These are phyloP conservation scores for Pyrocephalus nanus DNA, from an alignment of 2,797 vertebrate species.

Conservation along the genomic window DNA sequence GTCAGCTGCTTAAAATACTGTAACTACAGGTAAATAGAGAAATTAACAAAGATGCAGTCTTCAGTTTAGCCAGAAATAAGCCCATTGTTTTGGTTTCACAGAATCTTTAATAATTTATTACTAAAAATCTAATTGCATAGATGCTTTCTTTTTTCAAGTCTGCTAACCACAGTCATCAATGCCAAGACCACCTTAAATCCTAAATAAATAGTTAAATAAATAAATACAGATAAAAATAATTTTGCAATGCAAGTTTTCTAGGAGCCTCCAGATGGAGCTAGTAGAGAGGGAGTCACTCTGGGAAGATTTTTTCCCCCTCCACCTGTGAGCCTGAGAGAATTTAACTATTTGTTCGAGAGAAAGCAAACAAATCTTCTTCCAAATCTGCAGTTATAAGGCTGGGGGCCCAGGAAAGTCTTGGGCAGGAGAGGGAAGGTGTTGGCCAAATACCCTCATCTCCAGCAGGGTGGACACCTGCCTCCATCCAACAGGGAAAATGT, in stretches of 20 bases:
- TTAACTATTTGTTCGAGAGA: not conserved
- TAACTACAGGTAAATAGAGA: not conserved
- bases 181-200: not conserved
- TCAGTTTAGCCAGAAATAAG: slow-evolving; percentile 10
- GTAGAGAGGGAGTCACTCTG: not conserved
- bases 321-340: not conserved
- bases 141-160: not conserved
- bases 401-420: not conserved
- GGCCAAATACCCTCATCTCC: accelerated
- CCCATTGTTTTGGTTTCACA: not conserved
- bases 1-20: not conserved
- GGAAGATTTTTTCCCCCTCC: not conserved
- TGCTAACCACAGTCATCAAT: not conserved
- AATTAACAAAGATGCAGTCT: not conserved
- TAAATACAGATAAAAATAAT: not conserved
- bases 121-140: slow-evolving; percentile 23
- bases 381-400: not conserved
- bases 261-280: slow-evolving; percentile 53
- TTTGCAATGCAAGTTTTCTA: not conserved
- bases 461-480: not conserved
- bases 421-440: not conserved
- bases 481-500: not conserved
- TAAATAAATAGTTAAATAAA: not conserved
- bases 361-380: not conserved
- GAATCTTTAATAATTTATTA: not conserved